phyloP scores from a whole-genome alignment of 2,113 vertebrate genomes.

The Hepsetus odoe region DNA sequence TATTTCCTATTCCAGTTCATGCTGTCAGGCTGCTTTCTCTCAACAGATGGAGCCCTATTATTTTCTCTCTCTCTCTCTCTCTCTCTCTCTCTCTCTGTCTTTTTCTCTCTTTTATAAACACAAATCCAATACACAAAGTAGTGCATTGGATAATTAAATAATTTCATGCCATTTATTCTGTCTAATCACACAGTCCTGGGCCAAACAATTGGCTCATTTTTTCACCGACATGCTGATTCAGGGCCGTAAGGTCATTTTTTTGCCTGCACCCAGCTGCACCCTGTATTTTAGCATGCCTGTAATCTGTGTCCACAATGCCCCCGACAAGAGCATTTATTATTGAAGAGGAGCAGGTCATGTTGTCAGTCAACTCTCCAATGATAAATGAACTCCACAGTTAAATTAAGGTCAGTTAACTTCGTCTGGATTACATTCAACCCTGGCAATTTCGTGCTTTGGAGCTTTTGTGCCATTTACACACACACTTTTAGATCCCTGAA shows the following conservation, averaged over 20 bases:
- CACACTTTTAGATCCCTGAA: too few relatives aligned
- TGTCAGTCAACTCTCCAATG: not conserved
- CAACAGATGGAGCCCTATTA: conserved; percentile 28
- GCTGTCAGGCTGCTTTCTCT: not conserved
- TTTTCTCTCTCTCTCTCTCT: not conserved
- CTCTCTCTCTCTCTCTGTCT: not conserved
- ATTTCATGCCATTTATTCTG: conserved; percentile 55
- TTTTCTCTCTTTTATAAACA: not conserved
- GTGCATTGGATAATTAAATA: conserved; percentile 29
- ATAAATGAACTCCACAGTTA: conserved; percentile 8
- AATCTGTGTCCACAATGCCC: conserved; percentile 34
- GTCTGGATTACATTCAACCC: not conserved
- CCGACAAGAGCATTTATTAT: conserved; percentile 31
- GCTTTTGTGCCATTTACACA: not conserved
- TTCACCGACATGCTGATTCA: conserved; percentile 64
- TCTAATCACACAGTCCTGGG: conserved; percentile 47
- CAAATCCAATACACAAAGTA: conserved; percentile 15
- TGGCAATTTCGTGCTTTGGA: not conserved
- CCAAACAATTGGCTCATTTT: conserved; percentile 49
- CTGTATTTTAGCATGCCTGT: conserved; percentile 7
- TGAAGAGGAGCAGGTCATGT: conserved; percentile 18
- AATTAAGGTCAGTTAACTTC: conserved; percentile 1
- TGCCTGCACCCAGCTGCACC: not conserved
- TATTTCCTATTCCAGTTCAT: not conserved
- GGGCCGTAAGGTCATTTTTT: conserved; percentile 63